Conservation (phyloP, 2,113 vertebrate species). For the Halcyon malimbica region DNA sequence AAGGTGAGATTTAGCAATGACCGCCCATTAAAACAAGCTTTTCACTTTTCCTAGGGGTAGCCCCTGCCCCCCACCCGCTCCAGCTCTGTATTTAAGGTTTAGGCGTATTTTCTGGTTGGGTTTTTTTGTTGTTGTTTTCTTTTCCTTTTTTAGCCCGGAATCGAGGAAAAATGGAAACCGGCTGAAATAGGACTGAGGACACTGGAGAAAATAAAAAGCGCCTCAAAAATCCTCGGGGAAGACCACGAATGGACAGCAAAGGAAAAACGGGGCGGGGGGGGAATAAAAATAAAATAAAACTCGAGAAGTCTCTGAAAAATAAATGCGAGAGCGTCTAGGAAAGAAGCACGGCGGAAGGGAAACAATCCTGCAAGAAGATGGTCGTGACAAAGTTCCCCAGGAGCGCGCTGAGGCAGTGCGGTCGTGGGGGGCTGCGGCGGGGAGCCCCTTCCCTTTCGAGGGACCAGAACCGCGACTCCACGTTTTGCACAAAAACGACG, state of each 20-base stretch:
- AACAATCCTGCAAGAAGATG: not conserved
- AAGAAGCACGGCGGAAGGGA: not conserved
- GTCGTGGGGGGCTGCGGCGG: not conserved
- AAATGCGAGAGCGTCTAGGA: not conserved
- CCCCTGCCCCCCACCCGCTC: not conserved
- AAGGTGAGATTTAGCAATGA: slow-evolving; percentile 64
- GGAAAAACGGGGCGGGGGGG: not conserved
- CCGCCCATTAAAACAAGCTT: slow-evolving; percentile 63
- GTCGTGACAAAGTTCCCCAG: not conserved
- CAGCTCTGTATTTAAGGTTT: not conserved
- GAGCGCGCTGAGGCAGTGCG: not conserved
- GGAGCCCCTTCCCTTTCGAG: not conserved
- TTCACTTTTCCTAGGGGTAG: slow-evolving; percentile 51
- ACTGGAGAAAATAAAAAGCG: not conserved
- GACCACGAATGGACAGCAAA: not conserved
- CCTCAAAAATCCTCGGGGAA: not conserved
- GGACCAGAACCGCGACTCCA: not conserved
- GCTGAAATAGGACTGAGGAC: not conserved
- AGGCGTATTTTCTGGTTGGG: no score
- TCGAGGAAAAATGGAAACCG: not conserved
- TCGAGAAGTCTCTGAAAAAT: not conserved
- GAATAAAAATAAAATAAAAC: not conserved
- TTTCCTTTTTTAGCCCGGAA: not conserved
- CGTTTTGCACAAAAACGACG: not conserved
- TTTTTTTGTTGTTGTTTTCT: no score